Conservation (phyloP, 2,113 vertebrate genomes). For the Pachyramphus minor region DNA sequence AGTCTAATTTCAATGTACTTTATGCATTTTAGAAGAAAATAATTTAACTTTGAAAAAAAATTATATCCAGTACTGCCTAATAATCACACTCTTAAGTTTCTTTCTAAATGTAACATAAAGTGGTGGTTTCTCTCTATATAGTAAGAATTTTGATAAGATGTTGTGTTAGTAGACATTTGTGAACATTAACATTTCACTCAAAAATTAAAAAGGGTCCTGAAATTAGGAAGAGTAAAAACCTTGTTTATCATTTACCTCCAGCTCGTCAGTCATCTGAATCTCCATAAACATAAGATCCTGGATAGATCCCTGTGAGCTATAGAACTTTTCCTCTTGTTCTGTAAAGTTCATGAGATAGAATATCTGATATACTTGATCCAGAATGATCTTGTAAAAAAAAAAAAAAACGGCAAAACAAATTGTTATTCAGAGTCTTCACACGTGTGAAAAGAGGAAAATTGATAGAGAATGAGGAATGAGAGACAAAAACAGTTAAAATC, state of each 20-base stretch:
- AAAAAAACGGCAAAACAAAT: neutral
- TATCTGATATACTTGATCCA: neutral
- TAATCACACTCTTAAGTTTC: neutral
- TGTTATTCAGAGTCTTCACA: neutral
- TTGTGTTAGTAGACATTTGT: rapidly evolving
- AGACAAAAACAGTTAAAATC: neutral
- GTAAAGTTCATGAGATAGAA: neutral
- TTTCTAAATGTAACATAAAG: neutral
- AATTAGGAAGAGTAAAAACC: neutral
- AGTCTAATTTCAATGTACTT: neutral
- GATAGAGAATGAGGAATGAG: neutral
- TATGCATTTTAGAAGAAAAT: neutral
- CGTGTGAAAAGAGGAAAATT: neutral
- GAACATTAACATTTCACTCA: neutral
- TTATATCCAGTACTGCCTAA: neutral
- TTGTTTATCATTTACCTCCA: neutral
- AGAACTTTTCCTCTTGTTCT: neutral
- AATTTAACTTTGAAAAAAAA: too few relatives aligned
- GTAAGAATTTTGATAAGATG: neutral
- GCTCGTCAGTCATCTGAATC: neutral
- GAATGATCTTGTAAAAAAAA: neutral
- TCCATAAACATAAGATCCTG: neutral
- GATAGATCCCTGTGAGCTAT: neutral
- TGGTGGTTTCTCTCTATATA: neutral
- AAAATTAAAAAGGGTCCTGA: neutral